Evolutionary conservation across 2,113 vertebrate species (phyloP), one percentile per base, ranked within the genome.

Genomic region (Chloroceryle aenea): DNA sequence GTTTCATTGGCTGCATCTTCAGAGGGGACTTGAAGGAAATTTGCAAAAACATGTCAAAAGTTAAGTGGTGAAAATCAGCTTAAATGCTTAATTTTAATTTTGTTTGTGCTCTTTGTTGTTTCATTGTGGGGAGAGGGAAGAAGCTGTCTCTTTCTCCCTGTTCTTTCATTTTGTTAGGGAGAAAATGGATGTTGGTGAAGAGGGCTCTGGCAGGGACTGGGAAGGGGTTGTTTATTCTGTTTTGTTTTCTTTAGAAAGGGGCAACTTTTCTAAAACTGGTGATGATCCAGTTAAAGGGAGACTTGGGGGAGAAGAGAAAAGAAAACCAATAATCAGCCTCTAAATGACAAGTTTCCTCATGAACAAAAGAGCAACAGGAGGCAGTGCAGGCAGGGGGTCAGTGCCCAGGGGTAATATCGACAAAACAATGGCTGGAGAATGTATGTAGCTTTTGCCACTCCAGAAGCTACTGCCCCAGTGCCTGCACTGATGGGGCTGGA

Each of bases 311-410:
- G 43, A 50, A 66, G 85, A 97, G 94, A 97, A 97, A 94, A 90
- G 95, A 96, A 96, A 97, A 97, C 92, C 97, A 97, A 94, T 96
- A 96, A 97, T 97, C 95, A 94, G 93, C 90, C 89, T 97, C 93
- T 93, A 94, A 97, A 97, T 81, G 80, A 93, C 86, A 89, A 92
- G 93, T 91, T 93, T 96, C 85, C 81, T 79, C 85, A 90, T 81
- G 82, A 96, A 98, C 96, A 98, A 97, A 97, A 93, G 92, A 98
- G 89, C 94, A 94, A 90, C 91, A 95, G 97, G 97, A 97, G 96
- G 95, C 55, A 84, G 87, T 73, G 87, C 89, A 89, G 81, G 83
- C 59, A 3, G 9, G 69, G 34, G n/a, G 74, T 80, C 89, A 74
- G 55, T 97, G 86, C 85, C 87, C 95, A 81, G 94, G 94, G 95